A percentile compares a stretch with the other conserved stretches of the same genome.
These are phyloP conservation scores for Spisula solida DNA, from an alignment of 2,888 invertebrate genomes.

Conservation along the genomic window DNA sequence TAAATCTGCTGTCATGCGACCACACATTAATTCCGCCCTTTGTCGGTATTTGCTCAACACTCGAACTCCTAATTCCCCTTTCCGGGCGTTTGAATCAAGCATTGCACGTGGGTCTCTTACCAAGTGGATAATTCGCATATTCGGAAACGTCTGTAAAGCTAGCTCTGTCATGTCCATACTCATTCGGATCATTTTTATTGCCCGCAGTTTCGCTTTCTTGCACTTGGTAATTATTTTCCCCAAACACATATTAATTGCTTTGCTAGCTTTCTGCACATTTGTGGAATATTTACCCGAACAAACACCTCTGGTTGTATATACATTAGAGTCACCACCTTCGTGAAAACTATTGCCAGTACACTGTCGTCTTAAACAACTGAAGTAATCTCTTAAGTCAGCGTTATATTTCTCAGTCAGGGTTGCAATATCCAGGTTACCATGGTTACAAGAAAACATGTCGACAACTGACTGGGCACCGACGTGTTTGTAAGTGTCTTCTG, in stretches of 20 bases:
- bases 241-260: background rate
- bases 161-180: background rate
- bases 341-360: too few relatives aligned
- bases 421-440: conserved; percentile 46
- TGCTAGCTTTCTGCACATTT: too few relatives aligned
- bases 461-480: conserved; percentile 46
- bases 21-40: background rate
- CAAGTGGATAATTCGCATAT: conserved; percentile 21
- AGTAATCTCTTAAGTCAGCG: background rate
- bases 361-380: background rate
- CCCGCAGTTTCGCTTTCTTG: background rate
- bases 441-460: conserved; percentile 53
- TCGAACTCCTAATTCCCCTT: background rate
- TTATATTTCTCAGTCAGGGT: conserved; percentile 25
- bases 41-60: background rate
- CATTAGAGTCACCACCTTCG: too few relatives aligned
- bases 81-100: conserved; percentile 12
- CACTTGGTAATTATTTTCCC: background rate
- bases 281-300: too few relatives aligned
- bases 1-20: background rate
- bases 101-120: conserved; percentile 4
- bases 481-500: background rate
- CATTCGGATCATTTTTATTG: conserved; percentile 1
- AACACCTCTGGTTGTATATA: too few relatives aligned
- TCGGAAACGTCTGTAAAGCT: background rate